Base-by-base conservation (phyloP, 2,888 invertebrate genomes). In the Dryocosmus kuriphilus region DNA sequence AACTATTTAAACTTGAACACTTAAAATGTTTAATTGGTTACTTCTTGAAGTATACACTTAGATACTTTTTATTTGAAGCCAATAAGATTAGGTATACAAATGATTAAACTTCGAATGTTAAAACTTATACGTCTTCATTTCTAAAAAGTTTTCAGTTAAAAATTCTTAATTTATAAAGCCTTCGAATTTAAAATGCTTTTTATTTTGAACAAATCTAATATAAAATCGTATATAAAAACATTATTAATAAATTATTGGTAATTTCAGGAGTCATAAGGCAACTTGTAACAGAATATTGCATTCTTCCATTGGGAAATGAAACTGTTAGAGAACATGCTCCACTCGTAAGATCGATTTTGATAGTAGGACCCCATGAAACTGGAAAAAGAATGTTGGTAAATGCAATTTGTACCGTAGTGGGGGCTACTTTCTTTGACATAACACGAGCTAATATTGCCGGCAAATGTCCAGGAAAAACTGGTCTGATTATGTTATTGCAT, bases 381-480 rank as follows among this genome's bases (percentile, higher is more conserved):
- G 98, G 98, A 0, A 99, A 99, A 89, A 96, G 96, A 88, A 95
- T 96, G 93, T 90, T 98, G 60, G 94, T 98, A 0, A 94, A 98
- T 87, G 96, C 98, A 0, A 94, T 98, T 76, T 98, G 98, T 88
- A 96, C 95, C 5, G 98, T 98, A 93, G 93, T 96, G 3, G 98
- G 98, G 0, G 98, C 97, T 0, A 96, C 96, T 46, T 92, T 99
- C 0, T 98, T 99, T 88, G 98, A 99, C 88, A 92, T 99, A 24
- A 97, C 97, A 0, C 97, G 98, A 11, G 94, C 96, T 0, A 98
- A 98, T 90, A 96, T 98, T 81, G 98, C 96, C 1, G 98, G 98
- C 6, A 98, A 98, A 92, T 98, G 98, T 92, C 98, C 98, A 0
- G 98, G 98, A 0, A 98, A 98, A 92, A 95, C 98, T 0, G 98